Percentiles rank a stretch among this genome's conserved stretches.
Evolutionary conservation across 2,797 vertebrate genomes (phyloP).

Genomic region (Diplodus sargus): DNA sequence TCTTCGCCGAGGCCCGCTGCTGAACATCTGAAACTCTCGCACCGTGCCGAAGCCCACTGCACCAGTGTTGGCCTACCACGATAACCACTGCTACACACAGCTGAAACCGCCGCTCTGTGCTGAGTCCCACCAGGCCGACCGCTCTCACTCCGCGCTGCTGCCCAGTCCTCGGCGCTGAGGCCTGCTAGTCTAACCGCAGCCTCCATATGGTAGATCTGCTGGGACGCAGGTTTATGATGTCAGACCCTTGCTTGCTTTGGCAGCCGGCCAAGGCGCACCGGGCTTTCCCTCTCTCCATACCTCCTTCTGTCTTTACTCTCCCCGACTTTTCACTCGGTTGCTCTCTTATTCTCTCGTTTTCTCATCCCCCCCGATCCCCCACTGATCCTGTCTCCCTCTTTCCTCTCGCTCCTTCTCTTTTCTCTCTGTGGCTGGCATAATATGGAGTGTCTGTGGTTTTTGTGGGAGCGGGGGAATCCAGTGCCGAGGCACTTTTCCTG

Average conservation of each 20-base stretch:
- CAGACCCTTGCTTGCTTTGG: conserved; percentile 86
- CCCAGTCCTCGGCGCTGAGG: conserved; percentile 71
- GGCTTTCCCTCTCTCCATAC: conserved; percentile 80
- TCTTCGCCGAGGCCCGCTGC: conserved; percentile 60
- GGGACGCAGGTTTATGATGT: conserved; percentile 88
- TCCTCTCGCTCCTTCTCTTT: conserved; percentile 71
- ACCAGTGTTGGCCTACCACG: conserved; percentile 77
- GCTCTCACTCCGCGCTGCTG: conserved; percentile 70
- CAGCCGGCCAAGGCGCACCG: conserved; percentile 78
- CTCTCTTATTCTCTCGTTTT: conserved; percentile 75
- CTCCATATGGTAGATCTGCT: conserved; percentile 80
- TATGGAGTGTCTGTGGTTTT: conserved; percentile 86
- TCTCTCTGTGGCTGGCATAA: conserved; percentile 82
- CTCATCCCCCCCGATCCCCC: conserved; percentile 63
- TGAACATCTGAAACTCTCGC: conserved; percentile 73
- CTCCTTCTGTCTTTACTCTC: conserved; percentile 75
- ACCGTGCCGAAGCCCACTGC: conserved; percentile 65
- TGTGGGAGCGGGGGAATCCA: conserved; percentile 86
- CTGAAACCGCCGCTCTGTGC: conserved; percentile 75
- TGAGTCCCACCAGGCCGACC: conserved; percentile 76
- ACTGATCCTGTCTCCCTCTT: conserved; percentile 74
- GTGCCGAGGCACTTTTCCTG: conserved; percentile 84
- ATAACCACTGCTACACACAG: conserved; percentile 79
- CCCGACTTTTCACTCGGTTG: conserved; percentile 58
- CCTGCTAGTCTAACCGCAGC: conserved; percentile 77